Conservation (phyloP, 1,140 invertebrate genomes). For the Pogonomyrmex barbatus region DNA sequence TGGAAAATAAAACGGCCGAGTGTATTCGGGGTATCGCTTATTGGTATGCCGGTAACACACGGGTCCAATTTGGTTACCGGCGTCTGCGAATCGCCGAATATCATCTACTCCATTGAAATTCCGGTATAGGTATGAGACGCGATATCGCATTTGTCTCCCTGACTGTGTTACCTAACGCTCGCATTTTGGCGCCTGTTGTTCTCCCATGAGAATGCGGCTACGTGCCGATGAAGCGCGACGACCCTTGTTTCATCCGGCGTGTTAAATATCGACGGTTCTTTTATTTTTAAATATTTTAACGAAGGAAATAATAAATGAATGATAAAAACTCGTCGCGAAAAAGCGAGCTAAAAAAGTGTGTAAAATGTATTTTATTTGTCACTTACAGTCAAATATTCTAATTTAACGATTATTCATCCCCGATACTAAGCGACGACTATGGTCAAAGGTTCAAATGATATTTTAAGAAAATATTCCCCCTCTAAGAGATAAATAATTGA, state of each 20-base stretch:
- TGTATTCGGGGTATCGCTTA: slow-evolving; percentile 67
- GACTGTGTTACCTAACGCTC: slow-evolving; percentile 77
- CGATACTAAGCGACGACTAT: too few relatives aligned
- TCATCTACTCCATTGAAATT: slow-evolving; percentile 80
- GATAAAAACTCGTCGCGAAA: not conserved
- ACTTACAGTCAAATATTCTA: too few relatives aligned
- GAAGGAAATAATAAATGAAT: not conserved
- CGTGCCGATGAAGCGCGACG: slow-evolving; percentile 44
- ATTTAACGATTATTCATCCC: too few relatives aligned
- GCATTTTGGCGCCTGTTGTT: slow-evolving; percentile 72
- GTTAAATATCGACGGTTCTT: not conserved
- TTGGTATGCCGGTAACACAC: slow-evolving; percentile 76
- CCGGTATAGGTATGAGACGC: slow-evolving; percentile 73
- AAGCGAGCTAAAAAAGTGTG: not conserved
- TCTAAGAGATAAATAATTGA: too few relatives aligned
- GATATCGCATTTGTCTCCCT: slow-evolving; percentile 79
- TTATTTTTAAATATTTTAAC: not conserved
- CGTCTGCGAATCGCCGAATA: slow-evolving; percentile 78
- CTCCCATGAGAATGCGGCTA: slow-evolving; percentile 48
- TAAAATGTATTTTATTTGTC: not conserved
- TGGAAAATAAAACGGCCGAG: slow-evolving; percentile 64
- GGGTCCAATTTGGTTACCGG: slow-evolving; percentile 77
- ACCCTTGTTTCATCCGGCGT: slow-evolving; percentile 7
- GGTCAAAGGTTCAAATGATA: too few relatives aligned
- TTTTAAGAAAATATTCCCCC: too few relatives aligned